Conservation (phyloP, 2,797 vertebrate species). For the Aselliscus stoliczkanus region DNA sequence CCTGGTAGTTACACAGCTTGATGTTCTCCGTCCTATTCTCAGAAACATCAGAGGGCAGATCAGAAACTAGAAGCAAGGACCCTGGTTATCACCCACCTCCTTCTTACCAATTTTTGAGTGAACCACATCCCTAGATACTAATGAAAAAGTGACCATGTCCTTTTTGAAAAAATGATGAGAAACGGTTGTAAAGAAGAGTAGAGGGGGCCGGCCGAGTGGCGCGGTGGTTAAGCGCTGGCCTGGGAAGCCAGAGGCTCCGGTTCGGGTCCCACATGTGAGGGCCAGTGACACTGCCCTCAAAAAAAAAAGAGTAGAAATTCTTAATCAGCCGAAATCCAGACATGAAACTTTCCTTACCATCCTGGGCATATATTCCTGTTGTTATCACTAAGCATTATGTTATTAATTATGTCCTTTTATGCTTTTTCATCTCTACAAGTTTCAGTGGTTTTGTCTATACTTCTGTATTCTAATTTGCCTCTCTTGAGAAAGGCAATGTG, state of each 20-base stretch:
- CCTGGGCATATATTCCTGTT: neutral
- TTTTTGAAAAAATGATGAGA: too few species aligned
- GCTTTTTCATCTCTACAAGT: neutral
- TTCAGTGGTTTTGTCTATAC: neutral
- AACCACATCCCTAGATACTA: neutral
- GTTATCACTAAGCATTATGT: neutral
- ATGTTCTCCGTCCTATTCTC: neutral
- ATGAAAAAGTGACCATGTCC: neutral
- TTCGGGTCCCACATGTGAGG: too few species aligned
- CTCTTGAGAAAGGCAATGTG: neutral
- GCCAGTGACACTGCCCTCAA: too few species aligned
- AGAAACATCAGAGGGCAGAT: neutral
- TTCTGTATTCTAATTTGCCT: neutral
- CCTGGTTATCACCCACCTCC: neutral
- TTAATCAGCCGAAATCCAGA: neutral
- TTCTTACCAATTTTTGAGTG: neutral
- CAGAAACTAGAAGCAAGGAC: neutral
- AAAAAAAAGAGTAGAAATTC: neutral
- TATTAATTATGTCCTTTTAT: neutral
- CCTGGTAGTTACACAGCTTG: neutral
- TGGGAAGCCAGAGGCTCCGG: too few species aligned
- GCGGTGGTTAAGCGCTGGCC: too few species aligned
- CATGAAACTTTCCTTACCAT: neutral
- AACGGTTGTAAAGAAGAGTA: neutral
- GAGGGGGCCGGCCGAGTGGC: too few species aligned